Percentiles rank a stretch among this genome's conserved stretches.
phyloP scores from a whole-genome alignment of 2,113 vertebrate genomes.

The Arizona elegans region DNA sequence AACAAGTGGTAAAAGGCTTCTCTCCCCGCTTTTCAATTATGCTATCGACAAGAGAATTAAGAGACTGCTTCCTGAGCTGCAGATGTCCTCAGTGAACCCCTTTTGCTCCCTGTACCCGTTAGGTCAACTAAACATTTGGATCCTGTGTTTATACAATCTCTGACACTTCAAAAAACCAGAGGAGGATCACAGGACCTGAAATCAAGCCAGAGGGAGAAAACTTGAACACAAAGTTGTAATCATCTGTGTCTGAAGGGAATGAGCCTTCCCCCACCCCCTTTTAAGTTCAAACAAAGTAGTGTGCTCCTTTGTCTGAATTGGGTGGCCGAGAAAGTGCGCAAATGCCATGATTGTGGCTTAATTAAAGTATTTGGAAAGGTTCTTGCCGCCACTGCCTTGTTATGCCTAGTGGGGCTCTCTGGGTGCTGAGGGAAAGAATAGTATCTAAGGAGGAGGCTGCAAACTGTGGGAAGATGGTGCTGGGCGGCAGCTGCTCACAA shows the following conservation, averaged over 20 bases:
- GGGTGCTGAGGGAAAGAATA: slow-evolving; percentile 8
- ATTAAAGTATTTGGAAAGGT: slow-evolving; percentile 67
- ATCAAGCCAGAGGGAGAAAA: slow-evolving; percentile 59
- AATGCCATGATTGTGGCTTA: slow-evolving; percentile 68
- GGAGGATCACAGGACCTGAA: slow-evolving; percentile 71
- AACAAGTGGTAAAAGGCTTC: slow-evolving; percentile 51
- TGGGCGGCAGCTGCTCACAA: slow-evolving; percentile 68
- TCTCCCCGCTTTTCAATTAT: slow-evolving; percentile 12
- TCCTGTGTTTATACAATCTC: slow-evolving; percentile 72
- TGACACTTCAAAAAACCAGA: slow-evolving; percentile 74
- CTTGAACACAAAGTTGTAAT: slow-evolving; percentile 72
- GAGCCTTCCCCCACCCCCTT: slow-evolving; percentile 43
- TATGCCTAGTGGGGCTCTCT: slow-evolving; percentile 41
- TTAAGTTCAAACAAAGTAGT: slow-evolving; percentile 67
- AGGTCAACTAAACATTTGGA: slow-evolving; percentile 68
- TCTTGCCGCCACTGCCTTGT: slow-evolving; percentile 24
- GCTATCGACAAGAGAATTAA: slow-evolving; percentile 55
- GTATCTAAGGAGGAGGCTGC: slow-evolving; percentile 30
- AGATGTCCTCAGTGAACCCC: slow-evolving; percentile 56
- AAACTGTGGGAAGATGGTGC: slow-evolving; percentile 58
- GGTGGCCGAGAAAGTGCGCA: slow-evolving; percentile 57
- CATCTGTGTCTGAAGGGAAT: slow-evolving; percentile 60
- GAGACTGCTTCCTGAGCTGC: slow-evolving; percentile 47
- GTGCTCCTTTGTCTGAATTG: slow-evolving; percentile 54
- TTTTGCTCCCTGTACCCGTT: slow-evolving; percentile 63